Percentiles rank a stretch among this genome's conserved stretches.
Evolutionary conservation across 2,113 vertebrate species (phyloP).

Genomic region (Coreoperca whiteheadi): DNA sequence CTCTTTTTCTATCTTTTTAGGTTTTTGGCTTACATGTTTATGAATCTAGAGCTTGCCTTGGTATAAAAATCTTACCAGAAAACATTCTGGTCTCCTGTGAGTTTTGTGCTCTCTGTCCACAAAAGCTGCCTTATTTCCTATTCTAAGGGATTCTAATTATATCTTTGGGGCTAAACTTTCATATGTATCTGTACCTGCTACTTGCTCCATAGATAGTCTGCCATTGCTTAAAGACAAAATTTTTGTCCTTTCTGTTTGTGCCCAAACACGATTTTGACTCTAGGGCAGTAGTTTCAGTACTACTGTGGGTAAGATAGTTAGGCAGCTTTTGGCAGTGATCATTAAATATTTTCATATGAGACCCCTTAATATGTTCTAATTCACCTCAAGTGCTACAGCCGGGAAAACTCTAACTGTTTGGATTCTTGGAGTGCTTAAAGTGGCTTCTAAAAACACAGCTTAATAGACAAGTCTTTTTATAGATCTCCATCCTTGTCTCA

Average conservation of each 20-base stretch:
- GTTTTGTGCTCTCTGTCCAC: not conserved
- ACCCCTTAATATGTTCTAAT: not conserved
- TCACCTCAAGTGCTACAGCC: not conserved
- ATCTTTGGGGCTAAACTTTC: not conserved
- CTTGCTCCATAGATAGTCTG: not conserved
- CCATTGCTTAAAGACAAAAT: not conserved
- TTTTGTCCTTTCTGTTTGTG: not conserved
- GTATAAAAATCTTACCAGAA: not conserved
- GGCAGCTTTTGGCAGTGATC: not conserved
- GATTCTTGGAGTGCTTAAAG: no score
- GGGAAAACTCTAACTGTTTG: no score
- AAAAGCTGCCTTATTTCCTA: not conserved
- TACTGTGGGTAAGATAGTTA: not conserved
- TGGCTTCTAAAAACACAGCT: no score
- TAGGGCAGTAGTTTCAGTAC: not conserved
- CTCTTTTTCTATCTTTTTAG: not conserved
- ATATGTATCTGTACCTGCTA: not conserved
- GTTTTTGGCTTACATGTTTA: not conserved
- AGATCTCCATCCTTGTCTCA: no score
- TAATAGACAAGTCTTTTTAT: no score
- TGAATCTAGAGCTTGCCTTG: not conserved
- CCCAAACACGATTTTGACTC: not conserved
- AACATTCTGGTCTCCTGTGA: not conserved
- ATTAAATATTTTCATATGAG: conserved; percentile 2
- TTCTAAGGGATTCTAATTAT: not conserved